These are phyloP conservation scores for Cosmopolites sordidus DNA, from an alignment of 2,888 invertebrate species.

Conservation along the genomic window DNA sequence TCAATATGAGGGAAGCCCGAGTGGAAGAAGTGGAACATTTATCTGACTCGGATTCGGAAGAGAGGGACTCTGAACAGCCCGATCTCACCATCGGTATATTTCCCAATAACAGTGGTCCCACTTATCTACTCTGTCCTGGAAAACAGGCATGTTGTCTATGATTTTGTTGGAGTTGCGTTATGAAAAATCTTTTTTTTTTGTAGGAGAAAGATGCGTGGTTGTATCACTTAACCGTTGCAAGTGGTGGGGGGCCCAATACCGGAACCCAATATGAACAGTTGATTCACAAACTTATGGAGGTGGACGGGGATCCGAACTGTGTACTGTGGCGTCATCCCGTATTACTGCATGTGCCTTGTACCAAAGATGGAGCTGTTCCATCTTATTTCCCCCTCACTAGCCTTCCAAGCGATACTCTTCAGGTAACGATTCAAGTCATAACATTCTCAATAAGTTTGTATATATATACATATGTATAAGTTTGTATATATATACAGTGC, in stretches of 20 bases:
- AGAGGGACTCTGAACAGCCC: slow-evolving; percentile 71
- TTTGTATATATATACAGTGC: too few relatives aligned
- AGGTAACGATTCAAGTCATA: too few relatives aligned
- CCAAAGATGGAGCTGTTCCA: slow-evolving; percentile 79
- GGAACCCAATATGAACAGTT: slow-evolving; percentile 96
- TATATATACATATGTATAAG: too few relatives aligned
- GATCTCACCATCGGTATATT: slow-evolving; percentile 89
- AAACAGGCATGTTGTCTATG: slow-evolving; percentile 64
- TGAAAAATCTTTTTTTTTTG: too few relatives aligned
- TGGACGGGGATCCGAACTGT: slow-evolving; percentile 88
- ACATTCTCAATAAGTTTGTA: not conserved
- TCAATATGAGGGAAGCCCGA: slow-evolving; percentile 91
- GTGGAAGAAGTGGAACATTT: slow-evolving; percentile 94
- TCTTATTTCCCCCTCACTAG: slow-evolving; percentile 78
- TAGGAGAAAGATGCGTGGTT: slow-evolving; percentile 85
- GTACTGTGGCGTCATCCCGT: slow-evolving; percentile 93
- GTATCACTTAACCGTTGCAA: slow-evolving; percentile 84
- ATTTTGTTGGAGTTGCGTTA: not conserved
- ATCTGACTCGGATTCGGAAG: slow-evolving; percentile 87
- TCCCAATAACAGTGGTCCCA: slow-evolving; percentile 90
- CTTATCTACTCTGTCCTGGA: slow-evolving; percentile 85
- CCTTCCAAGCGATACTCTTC: slow-evolving; percentile 80
- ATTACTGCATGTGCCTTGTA: slow-evolving; percentile 65
- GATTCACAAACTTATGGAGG: slow-evolving; percentile 93
- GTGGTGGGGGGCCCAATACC: slow-evolving; percentile 83